Evolutionary conservation across 2,113 vertebrate genomes (phyloP).

Genomic region (Serilophus lunatus): DNA sequence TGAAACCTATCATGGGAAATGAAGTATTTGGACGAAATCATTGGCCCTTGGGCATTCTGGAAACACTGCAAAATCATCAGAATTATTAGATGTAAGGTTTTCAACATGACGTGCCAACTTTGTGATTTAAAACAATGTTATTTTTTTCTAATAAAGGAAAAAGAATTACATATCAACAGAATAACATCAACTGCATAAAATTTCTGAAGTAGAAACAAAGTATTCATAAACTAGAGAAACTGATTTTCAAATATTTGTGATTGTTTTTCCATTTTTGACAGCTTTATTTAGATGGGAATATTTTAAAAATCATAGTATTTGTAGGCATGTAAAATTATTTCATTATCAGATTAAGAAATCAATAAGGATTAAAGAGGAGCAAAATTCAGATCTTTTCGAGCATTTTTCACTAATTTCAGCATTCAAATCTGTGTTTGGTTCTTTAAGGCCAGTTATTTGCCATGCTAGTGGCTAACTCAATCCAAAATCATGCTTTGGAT

Average conservation of each 20-base stretch:
- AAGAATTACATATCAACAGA: neutral
- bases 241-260: neutral
- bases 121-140: neutral
- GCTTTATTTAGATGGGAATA: neutral
- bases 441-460: neutral
- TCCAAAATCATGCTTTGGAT: neutral
- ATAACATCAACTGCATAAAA: neutral
- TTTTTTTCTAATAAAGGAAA: neutral
- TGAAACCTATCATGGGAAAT: neutral
- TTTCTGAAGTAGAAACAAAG: neutral
- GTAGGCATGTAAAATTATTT: neutral
- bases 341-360: neutral
- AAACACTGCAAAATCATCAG: neutral
- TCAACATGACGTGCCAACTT: neutral
- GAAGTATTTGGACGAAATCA: neutral
- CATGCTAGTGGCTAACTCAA: neutral
- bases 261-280: neutral
- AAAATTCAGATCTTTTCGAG: neutral
- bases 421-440: neutral
- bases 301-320: neutral
- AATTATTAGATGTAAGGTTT: neutral
- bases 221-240: neutral
- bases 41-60: neutral
- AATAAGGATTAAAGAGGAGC: neutral
- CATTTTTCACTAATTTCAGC: neutral